Conservation (phyloP, 2,797 vertebrate genomes). For the Lepidocolaptes lacrymiger region DNA sequence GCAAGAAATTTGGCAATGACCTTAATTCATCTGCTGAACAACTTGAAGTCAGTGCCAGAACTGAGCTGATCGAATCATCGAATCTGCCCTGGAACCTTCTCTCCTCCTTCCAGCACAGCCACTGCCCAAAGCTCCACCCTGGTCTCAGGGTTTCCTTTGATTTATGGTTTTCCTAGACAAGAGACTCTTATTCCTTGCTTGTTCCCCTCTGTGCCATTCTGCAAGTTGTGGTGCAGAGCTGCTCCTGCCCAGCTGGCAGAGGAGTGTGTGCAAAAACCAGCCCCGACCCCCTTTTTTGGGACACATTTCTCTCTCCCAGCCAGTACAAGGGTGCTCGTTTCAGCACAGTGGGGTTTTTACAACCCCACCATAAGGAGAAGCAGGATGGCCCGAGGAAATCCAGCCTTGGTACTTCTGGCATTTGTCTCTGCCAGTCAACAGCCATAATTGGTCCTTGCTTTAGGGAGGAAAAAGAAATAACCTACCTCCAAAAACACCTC, state of each 20-base stretch:
- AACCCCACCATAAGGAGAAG: background rate
- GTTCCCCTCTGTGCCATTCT: background rate
- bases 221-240: background rate
- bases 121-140: background rate
- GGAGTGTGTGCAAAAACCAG: background rate
- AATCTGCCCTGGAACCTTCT: background rate
- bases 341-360: background rate
- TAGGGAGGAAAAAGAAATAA: constrained; percentile 53
- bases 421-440: constrained; percentile 52
- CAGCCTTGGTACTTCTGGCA: background rate
- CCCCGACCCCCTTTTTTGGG: rapidly evolving
- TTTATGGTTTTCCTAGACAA: background rate
- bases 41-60: constrained; percentile 29
- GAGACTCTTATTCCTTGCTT: background rate
- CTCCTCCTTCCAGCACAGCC: background rate
- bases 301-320: background rate
- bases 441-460: constrained; percentile 10
- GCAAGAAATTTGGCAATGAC: background rate
- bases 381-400: background rate
- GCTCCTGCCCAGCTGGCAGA: background rate
- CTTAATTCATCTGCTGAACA: constrained; percentile 46
- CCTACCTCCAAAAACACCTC: constrained; percentile 52
- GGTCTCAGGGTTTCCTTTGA: background rate
- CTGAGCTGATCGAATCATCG: background rate
- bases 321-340: background rate